Conservation (phyloP, 2,888 invertebrate genomes). For the Drosophila niveifrons region DNA sequence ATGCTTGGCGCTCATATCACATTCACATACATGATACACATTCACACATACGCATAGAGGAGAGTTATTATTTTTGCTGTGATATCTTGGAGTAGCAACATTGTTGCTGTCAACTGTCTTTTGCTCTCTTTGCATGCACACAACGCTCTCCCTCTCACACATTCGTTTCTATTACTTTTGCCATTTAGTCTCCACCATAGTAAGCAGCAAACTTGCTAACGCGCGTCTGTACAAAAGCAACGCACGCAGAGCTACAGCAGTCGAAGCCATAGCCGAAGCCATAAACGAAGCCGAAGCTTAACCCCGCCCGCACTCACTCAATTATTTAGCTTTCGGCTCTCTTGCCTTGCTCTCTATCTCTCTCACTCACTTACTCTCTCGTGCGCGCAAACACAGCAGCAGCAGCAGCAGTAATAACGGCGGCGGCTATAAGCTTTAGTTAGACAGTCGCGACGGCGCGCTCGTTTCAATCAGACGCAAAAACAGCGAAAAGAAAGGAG, state of each 20-base stretch:
- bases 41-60: constrained; percentile 17
- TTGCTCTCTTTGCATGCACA: constrained; percentile 28
- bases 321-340: constrained; percentile 15
- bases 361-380: constrained; percentile 6
- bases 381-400: constrained; percentile 15
- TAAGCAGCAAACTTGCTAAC: constrained; percentile 81
- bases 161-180: constrained; percentile 26
- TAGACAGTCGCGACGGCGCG: constrained; percentile 76
- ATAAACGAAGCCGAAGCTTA: constrained; percentile 22
- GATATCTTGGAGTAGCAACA: constrained; percentile 55
- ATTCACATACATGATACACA: constrained; percentile 21
- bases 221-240: constrained; percentile 72
- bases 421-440: constrained; percentile 42
- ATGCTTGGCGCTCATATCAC: constrained; percentile 56
- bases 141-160: not conserved
- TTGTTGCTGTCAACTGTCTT: constrained; percentile 52
- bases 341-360: not conserved
- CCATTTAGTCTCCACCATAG: constrained; percentile 72
- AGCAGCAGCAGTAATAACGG: constrained; percentile 7
- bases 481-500: constrained; percentile 13
- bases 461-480: constrained; percentile 71
- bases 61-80: constrained; percentile 58
- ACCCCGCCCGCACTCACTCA: constrained; percentile 27
- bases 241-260: constrained; percentile 42
- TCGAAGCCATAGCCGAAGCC: constrained; percentile 25